Evolutionary conservation across 2,113 vertebrate species (phyloP), one percentile per base, ranked within the genome.

Genomic region (Osmerus eperlanus): DNA sequence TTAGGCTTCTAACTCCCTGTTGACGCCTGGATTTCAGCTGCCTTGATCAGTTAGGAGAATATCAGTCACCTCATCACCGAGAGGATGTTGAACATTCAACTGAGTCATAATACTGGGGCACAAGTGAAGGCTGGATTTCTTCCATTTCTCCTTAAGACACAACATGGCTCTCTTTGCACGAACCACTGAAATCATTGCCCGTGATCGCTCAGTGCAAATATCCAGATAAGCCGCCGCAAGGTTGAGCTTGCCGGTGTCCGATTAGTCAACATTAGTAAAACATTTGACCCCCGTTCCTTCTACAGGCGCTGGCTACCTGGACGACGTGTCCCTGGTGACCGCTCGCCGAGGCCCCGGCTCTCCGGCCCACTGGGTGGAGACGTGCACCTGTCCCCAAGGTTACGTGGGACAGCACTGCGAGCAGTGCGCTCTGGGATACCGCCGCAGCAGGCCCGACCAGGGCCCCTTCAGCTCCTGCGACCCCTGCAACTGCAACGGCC

Each of bases 391-490:
- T 58, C 97, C 96, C 0, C 87, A 82, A 16, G 97, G 96, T 0
- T 99, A 99, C 0, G 83, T 92, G 73, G 97, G 97, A 3, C 97
- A 98, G 82, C 96, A 97, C 73, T 99, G 97, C 69, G 96, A 98
- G 88, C 83, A 69, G 65, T 99, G 97, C 81, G 91, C 93, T 14
- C 15, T 89, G 1, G 95, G 96, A 12, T 97, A 95, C 87, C 90
- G 94, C 13, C 92, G 96, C 25, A 92, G 94, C 75, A 92, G 68
- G 0, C 95, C 92, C 0, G 81, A 87, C 59, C 92, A 94, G 0
- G 95, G 94, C 0, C 89, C 93, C 2, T 99, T 97, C 81, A 97
- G 96, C 78, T 72, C 93, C 2, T 99, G 97, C 0, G 97, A 98
- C 74, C 89, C 92, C 0, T 99, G 97, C 54, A 75, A 90, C 47